Evolutionary conservation across 2,113 vertebrate genomes (phyloP), one percentile per base, ranked within the genome.

Genomic region (Neodon shergylaensis): DNA sequence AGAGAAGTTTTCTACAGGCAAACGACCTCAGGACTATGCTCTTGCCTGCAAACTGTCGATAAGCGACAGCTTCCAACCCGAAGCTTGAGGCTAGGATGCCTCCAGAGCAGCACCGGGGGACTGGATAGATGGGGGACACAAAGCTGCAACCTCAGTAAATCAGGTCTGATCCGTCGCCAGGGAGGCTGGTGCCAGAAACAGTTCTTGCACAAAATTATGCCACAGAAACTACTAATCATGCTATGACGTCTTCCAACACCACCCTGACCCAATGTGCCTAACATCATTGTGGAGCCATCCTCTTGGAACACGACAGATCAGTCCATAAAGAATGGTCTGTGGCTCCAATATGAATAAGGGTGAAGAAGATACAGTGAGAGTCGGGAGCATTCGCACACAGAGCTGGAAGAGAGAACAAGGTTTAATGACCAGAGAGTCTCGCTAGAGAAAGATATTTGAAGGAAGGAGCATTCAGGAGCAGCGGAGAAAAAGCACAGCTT

Each of bases 381-480:
- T 83, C 90, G 70, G 5, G 58, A 70, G 88, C n/a, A 83, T 36
- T 76, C 72, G 92, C 65, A 88, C 72, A 54, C 0, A 78, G 31
- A 63, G 33, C 42, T 78, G 58, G 52, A 84, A 26, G 91, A 74
- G 58, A 94, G 52, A 47, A 82, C 54, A 76, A 72, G 44, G 66
- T 54, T 16, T 81, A 91, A 17, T 24, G 49, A 77, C 68, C 63
- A 93, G 78, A 92, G 21, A 73, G 39, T 63, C 86, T 83, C 42
- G 82, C 94, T 65, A 95, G 73, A 92, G 92, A 93, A 14, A 91
- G 77, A 84, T 77, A 91, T 66, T 49, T 58, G n/a, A 94, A 83
- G 91, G n/a, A 94, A 83, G 91, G 49, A 78, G 87, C 11, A 84
- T 78, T 58, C n/a, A 0, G n/a, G 9, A 63, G 22, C n/a, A 39